phyloP scores from a whole-genome alignment of 2,113 vertebrate species.

The Lonchura striata region DNA sequence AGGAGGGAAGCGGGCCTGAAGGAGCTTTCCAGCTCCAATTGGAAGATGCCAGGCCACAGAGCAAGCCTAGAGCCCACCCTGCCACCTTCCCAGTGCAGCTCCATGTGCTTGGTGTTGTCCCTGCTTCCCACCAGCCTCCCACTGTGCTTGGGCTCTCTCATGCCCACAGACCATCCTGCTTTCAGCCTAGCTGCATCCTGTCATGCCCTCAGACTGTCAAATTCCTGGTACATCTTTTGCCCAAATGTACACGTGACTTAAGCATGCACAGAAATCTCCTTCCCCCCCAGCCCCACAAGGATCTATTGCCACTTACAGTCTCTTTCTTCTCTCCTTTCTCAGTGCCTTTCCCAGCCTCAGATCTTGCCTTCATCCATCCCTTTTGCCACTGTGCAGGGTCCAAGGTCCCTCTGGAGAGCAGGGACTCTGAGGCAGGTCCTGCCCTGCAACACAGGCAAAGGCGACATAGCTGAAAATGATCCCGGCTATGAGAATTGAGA shows the following conservation, averaged over 20 bases:
- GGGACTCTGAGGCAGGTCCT: neutral
- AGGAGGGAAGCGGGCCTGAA: neutral
- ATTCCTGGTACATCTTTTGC: neutral
- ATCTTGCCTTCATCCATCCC: neutral
- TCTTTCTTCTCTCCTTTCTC: neutral
- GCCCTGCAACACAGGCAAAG: neutral
- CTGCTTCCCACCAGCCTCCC: neutral
- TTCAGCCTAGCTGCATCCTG: neutral
- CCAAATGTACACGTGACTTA: neutral
- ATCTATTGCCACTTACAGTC: neutral
- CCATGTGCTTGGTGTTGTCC: rapidly evolving
- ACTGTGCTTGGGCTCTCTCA: neutral
- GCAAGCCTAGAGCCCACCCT: neutral
- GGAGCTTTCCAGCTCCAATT: neutral
- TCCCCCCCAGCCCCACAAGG: neutral
- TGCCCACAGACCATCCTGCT: neutral
- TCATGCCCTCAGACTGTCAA: rapidly evolving
- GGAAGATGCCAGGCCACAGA: rapidly evolving
- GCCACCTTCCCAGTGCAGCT: neutral
- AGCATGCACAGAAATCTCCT: neutral
- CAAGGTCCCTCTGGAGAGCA: neutral
- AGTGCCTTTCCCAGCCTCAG: neutral
- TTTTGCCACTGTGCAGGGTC: neutral
- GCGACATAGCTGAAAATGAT: neutral
- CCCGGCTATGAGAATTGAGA: neutral